Base-by-base conservation (phyloP, 2,888 invertebrate genomes). In the Ornithoptera alexandrae region DNA sequence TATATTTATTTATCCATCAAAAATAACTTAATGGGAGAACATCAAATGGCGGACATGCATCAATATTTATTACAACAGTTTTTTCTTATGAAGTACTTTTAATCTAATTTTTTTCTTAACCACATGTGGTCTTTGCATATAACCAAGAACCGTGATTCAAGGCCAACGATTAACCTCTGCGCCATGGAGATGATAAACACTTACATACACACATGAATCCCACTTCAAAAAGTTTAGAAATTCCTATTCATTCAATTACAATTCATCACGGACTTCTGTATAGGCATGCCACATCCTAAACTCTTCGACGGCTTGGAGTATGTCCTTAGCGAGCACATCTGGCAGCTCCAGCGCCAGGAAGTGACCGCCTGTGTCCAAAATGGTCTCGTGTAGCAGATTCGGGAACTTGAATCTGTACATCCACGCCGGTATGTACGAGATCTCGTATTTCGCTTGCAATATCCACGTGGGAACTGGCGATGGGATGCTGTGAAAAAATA, bases 291-390 rank as follows among this genome's bases (percentile, higher is more conserved):
- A 62, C 5, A 39, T 36, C 60, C 74, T 74, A 36, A 78, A 75
- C 22, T 70, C 72, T 0, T 58, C 39, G 0, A 77, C 50, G 20
- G 79, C 76, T 8, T 67, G 67, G 65, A 77, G 67, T 3, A 97
- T 81, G 78, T 97, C 96, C 2, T 93, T 84, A n/a, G 95, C 94
- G 6, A 97, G 79, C 0, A 94, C 75, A 72, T 93, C 79, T 0
- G 97, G 96, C 68, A 94, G 88, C 84, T 97, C 96, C 69, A 96
- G 90, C 0, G 96, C 96, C 0, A 95, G 95, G 87, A 97, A 97
- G 84, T 97, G 97, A 0, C 97, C 97, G 3, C 96, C 96, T 6
- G 92, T 82, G 0, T 88, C 80, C 72, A 94, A 84, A 72, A 94
- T 90, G 0, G 92, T 94, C 75, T 93, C 93, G 62, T 94, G 94